Base-by-base conservation (phyloP, 2,888 invertebrate genomes). In the Apantesis nais region DNA sequence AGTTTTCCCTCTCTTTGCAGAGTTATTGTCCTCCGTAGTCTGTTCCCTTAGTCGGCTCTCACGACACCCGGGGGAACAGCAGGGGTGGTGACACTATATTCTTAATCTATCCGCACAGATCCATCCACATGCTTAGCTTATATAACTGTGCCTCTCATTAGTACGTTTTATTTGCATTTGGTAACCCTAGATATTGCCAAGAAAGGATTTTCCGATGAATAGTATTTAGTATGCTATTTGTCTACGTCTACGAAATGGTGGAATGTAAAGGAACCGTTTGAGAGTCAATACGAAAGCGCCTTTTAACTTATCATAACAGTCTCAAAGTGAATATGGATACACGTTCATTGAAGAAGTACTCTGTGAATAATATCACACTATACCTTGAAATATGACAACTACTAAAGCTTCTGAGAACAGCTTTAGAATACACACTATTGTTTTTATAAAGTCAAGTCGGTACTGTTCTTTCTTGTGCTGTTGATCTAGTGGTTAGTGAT, bases 261-360 rank as follows among this genome's bases (percentile, higher is more conserved):
- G 73, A 74, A 73, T 66, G 60, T 31, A 70, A 73, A 72, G 55
- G 44, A 62, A 62, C 66, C 66, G 62, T 74, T 76, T 72, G 41
- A 67, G 62, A 74, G 34, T 34, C 52, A 67, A 78, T 73, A 74
- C 55, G 52, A 66, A 58, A 19, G 48, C 37, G 14, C 75, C 75
- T 77, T 34, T 34, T 77, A 63, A 34, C 66, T 67, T 74, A 72
- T 73, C 78, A 75, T 75, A 52, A 71, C 41, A 72, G 73, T 52
- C 61, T 31, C 44, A 44, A 71, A 39, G 75, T 75, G 73, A 75
- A 77, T 80, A 82, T 82, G 78, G 66, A 80, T 75, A 8, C 39
- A 14, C 37, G 9, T 64, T 64, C 34, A 58, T 68, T 68, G 58
- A 44, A 31, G 60, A 44, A 52, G n/a, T 61, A 19, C 22, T 41